phyloP scores from a whole-genome alignment of 1,140 invertebrate species.

The Papilio xuthus region DNA sequence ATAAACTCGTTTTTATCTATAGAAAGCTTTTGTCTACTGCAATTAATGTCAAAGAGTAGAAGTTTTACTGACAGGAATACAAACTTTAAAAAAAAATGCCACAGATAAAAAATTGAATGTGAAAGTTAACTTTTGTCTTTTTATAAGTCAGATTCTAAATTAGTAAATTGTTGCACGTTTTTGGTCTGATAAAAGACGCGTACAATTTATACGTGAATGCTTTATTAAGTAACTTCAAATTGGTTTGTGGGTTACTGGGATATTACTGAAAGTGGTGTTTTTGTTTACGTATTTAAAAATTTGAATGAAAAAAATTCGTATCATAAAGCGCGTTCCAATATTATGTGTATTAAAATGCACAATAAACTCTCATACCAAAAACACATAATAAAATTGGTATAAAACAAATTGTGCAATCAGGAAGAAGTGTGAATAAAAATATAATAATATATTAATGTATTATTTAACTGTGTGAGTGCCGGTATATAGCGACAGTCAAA shows the following conservation, averaged over 20 bases:
- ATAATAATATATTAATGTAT: neutral
- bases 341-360: no score
- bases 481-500: neutral
- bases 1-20: neutral
- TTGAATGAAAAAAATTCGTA: neutral
- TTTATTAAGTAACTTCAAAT: conserved; percentile 4
- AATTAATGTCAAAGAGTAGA: neutral
- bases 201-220: neutral
- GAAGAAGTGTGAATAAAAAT: neutral
- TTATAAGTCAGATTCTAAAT: neutral
- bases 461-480: neutral
- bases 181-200: neutral
- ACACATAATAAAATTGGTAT: neutral
- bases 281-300: neutral
- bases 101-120: neutral
- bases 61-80: neutral
- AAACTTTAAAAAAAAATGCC: neutral
- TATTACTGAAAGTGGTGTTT: neutral
- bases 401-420: neutral
- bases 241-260: conserved; percentile 11
- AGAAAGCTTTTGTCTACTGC: neutral
- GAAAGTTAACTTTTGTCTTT: neutral
- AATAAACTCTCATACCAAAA: neutral
- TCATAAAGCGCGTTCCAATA: no score
- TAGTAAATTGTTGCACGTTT: conserved; percentile 28